Percentiles rank a stretch among this genome's conserved stretches.
Conservation (phyloP, 2,888 invertebrate species). For the Seira sanloemensis region DNA sequence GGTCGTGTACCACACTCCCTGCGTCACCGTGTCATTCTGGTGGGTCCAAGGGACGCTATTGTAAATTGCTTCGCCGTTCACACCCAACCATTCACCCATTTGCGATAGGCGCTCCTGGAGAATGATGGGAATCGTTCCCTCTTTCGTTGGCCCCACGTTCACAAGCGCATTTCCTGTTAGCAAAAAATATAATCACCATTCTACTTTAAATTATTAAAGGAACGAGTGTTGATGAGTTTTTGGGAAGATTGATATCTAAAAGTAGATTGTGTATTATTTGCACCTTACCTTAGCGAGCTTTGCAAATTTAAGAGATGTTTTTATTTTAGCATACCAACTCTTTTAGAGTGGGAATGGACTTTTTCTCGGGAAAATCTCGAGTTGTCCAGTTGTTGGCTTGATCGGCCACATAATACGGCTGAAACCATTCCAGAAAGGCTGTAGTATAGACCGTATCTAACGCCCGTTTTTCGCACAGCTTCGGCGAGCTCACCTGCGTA, state of each 20-base stretch:
- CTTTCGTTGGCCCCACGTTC: slow-evolving; percentile 76
- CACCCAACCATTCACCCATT: slow-evolving; percentile 76
- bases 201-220: background rate
- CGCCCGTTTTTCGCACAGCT: slow-evolving; percentile 74
- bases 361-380: slow-evolving; percentile 71
- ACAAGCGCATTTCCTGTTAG: slow-evolving; percentile 75
- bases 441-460: slow-evolving; percentile 75
- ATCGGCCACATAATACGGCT: slow-evolving; percentile 76
- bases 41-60: slow-evolving; percentile 77
- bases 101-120: slow-evolving; percentile 76
- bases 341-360: slow-evolving; percentile 44
- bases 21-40: slow-evolving; percentile 87
- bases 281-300: no score
- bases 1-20: slow-evolving; percentile 86
- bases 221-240: no score
- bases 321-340: slow-evolving; percentile 34
- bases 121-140: slow-evolving; percentile 76
- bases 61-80: slow-evolving; percentile 77
- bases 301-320: background rate
- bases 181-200: background rate
- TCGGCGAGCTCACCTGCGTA: slow-evolving; percentile 74
- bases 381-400: slow-evolving; percentile 74
- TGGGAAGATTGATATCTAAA: no score
- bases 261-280: no score
- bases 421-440: slow-evolving; percentile 77